phyloP scores from a whole-genome alignment of 2,113 vertebrate genomes.

The Manacus vitellinus region DNA sequence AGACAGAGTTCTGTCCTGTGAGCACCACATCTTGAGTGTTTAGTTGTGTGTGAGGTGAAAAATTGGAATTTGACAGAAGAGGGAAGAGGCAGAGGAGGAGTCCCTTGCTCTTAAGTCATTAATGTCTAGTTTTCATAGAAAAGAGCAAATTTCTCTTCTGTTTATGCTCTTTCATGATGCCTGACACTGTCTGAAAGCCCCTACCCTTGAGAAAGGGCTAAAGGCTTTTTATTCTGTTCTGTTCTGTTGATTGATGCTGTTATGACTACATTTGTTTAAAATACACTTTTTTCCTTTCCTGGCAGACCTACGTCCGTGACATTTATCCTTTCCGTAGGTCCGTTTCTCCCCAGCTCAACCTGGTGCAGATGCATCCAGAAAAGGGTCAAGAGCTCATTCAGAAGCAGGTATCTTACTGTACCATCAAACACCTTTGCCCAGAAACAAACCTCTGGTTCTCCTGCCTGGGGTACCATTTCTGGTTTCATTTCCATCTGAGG shows the following conservation, averaged over 20 bases:
- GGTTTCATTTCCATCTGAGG: too few species aligned
- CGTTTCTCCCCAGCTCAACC: constrained; percentile 95
- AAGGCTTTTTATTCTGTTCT: neutral
- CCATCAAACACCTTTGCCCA: neutral
- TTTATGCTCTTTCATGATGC: neutral
- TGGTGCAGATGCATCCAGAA: constrained; percentile 96
- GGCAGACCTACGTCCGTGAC: constrained; percentile 94
- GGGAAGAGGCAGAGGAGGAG: neutral
- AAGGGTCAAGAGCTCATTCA: constrained; percentile 98
- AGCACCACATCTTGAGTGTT: neutral
- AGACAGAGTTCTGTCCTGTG: neutral
- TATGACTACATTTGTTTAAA: neutral
- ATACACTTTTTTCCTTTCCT: neutral
- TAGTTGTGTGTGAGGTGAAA: neutral
- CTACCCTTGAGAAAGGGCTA: neutral
- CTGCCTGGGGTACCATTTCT: too few species aligned
- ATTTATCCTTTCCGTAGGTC: constrained; percentile 98
- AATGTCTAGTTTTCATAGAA: neutral
- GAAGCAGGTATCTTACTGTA: constrained; percentile 83
- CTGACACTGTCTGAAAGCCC: neutral
- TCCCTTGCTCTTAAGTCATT: neutral
- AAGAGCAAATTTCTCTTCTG: neutral
- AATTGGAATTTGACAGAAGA: neutral
- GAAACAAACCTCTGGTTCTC: neutral
- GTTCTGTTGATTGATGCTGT: neutral